Evolutionary conservation across 1,140 invertebrate species (phyloP), one percentile per base, ranked within the genome.

Genomic region (Archivesica marissinica): DNA sequence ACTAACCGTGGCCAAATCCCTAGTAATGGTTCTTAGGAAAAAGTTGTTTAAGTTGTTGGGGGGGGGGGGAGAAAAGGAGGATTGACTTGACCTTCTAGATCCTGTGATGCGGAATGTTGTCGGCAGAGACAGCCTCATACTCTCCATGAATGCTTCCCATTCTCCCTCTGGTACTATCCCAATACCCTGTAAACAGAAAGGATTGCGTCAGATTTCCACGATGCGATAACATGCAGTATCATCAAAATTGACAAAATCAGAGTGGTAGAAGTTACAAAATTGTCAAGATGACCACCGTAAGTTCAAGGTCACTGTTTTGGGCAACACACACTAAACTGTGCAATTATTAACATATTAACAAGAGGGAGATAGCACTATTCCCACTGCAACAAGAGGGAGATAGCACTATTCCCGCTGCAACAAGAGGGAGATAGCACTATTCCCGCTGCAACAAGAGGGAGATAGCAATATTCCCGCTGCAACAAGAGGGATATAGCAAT

Each of bases 91-190:
- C 87, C 95, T 95, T 93, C 96, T 96, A 25, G 96, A 97, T 15
- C 95, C 95, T 2, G 98, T 99, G 78, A 99, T 97, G 54, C 98
- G 95, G 94, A 99, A 99, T 56, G 98, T 97, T 20, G 97, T 96
- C 1, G 98, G 98, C 13, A 99, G 94, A 92, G 97, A 96, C 85
- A 96, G 95, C 90, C 96, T 96, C 85, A 99, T 95, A 28, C 94
- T 94, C 6, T 93, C 92, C 89, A 98, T 96, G 93, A 99, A 99
- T 25, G 94, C 90, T 61, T 96, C 94, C 97, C 97, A 99, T 95
- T 98, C 96, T 80, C 96, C 96, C 83, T 96, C 96, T 1, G 96
- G 96, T 78, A 98, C 97, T 64, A 99, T 96, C 79, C 96, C 96
- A 93, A 98, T 97, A 23, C 94, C 94, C 97, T 97, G 87, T 28